A percentile compares a stretch with the other conserved stretches of the same genome.
Evolutionary conservation across 1,140 invertebrate genomes (phyloP).

Genomic region (Drosophila pachea): DNA sequence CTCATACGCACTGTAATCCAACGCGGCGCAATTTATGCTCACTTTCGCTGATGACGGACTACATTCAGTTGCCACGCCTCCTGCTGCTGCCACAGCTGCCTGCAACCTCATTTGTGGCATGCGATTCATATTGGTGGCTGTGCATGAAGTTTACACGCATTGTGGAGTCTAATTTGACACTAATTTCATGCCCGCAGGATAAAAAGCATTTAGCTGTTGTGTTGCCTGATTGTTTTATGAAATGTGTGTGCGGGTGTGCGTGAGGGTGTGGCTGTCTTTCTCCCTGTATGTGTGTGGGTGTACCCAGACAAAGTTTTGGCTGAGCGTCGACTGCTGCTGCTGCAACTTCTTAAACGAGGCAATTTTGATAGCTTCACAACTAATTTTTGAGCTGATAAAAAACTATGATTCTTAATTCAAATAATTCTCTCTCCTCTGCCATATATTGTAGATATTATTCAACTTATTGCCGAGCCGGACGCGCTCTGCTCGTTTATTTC

Average conservation of each 20-base stretch:
- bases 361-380: too few relatives aligned
- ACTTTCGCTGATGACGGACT: too few relatives aligned
- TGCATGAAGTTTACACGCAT: slow-evolving; percentile 72
- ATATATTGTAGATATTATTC: slow-evolving; percentile 2
- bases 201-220: slow-evolving; percentile 33
- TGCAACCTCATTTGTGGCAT: slow-evolving; percentile 34
- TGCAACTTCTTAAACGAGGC: too few relatives aligned
- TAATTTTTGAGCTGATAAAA: too few relatives aligned
- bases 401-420: too few relatives aligned
- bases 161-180: slow-evolving; percentile 74
- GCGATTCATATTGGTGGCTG: slow-evolving; percentile 63
- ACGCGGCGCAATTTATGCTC: too few relatives aligned
- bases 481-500: slow-evolving; percentile 28
- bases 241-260: not conserved
- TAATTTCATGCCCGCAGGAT: slow-evolving; percentile 67
- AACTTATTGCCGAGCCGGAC: slow-evolving; percentile 37
- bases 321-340: too few relatives aligned
- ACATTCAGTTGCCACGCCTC: too few relatives aligned
- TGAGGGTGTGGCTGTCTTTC: not conserved
- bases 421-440: too few relatives aligned
- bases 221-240: not conserved
- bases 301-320: too few relatives aligned
- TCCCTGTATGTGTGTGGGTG: slow-evolving; percentile 7
- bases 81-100: not conserved
- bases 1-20: too few relatives aligned